phyloP scores from a whole-genome alignment of 1,140 invertebrate species.

The Physella acuta region DNA sequence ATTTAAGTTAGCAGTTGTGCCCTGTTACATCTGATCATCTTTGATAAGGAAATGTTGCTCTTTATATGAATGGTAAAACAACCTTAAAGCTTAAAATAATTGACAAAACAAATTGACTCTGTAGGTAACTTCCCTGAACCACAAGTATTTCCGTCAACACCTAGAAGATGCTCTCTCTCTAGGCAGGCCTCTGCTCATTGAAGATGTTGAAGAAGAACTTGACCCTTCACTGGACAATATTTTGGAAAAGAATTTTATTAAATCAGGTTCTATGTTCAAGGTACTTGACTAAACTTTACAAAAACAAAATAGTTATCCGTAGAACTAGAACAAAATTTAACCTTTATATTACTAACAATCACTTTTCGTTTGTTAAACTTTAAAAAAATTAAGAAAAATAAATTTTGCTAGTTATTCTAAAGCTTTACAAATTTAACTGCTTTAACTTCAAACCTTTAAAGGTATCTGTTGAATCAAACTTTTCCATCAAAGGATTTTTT shows the following conservation, averaged over 20 bases:
- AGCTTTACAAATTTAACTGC: too few species aligned
- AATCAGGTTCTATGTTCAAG: constrained; percentile 92
- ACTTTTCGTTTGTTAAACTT: too few species aligned
- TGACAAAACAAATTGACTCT: neutral
- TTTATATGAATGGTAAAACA: neutral
- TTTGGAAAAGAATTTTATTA: constrained; percentile 95
- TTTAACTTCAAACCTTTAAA: too few species aligned
- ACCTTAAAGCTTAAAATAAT: neutral
- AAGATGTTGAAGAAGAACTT: constrained; percentile 90
- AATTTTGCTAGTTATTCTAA: too few species aligned
- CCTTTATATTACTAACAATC: too few species aligned
- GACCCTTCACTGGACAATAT: constrained; percentile 96
- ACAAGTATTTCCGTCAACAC: constrained; percentile 94
- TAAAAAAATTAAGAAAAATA: too few species aligned
- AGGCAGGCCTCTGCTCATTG: constrained; percentile 86
- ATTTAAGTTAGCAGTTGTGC: too few species aligned
- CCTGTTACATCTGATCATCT: too few species aligned
- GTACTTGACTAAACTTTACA: constrained; percentile 66
- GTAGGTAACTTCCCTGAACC: constrained; percentile 86
- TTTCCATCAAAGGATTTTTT: too few species aligned
- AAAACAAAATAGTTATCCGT: too few species aligned
- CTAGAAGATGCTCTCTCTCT: constrained; percentile 89
- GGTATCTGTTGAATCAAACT: too few species aligned
- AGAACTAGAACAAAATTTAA: too few species aligned
- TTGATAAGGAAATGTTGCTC: neutral